Percentiles rank a stretch among this genome's conserved stretches.
These are phyloP conservation scores for Ariopsis seemanni DNA, from an alignment of 2,113 vertebrate species.

Conservation along the genomic window DNA sequence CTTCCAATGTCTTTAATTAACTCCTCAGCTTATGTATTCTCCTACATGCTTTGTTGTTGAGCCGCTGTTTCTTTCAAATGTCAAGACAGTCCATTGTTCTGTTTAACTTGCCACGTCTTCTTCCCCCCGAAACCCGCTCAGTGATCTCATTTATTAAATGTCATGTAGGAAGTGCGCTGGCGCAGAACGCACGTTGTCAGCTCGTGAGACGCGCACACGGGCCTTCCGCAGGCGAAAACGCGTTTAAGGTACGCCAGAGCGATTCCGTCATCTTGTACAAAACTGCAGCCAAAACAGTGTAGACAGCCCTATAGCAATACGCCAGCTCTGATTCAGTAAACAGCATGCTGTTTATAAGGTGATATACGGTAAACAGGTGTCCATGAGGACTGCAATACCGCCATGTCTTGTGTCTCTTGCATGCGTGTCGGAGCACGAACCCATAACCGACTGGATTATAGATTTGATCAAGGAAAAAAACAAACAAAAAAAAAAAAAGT, in stretches of 20 bases:
- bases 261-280: slow-evolving; percentile 46
- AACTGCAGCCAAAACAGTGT: slow-evolving; percentile 35
- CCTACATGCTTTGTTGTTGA: slow-evolving; percentile 47
- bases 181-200: slow-evolving; percentile 54
- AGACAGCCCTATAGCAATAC: slow-evolving; percentile 9
- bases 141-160: slow-evolving; percentile 68
- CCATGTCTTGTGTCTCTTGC: too few species aligned
- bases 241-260: slow-evolving; percentile 42
- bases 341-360: not conserved
- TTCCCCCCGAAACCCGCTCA: slow-evolving; percentile 54
- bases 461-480: not conserved
- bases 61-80: slow-evolving; percentile 50
- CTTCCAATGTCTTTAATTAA: slow-evolving; percentile 40
- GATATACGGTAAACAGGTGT: not conserved
- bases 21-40: slow-evolving; percentile 32
- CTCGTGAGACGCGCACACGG: slow-evolving; percentile 25
- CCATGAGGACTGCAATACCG: not conserved
- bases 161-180: slow-evolving; percentile 61
- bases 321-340: not conserved
- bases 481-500: not conserved
- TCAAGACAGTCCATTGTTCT: slow-evolving; percentile 48
- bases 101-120: slow-evolving; percentile 43
- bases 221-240: slow-evolving; percentile 46
- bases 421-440: not conserved
- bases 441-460: not conserved